A percentile compares a stretch with the other conserved stretches of the same genome.
Conservation (phyloP, 2,797 vertebrate genomes). For the Platyrinchus mystaceus region DNA sequence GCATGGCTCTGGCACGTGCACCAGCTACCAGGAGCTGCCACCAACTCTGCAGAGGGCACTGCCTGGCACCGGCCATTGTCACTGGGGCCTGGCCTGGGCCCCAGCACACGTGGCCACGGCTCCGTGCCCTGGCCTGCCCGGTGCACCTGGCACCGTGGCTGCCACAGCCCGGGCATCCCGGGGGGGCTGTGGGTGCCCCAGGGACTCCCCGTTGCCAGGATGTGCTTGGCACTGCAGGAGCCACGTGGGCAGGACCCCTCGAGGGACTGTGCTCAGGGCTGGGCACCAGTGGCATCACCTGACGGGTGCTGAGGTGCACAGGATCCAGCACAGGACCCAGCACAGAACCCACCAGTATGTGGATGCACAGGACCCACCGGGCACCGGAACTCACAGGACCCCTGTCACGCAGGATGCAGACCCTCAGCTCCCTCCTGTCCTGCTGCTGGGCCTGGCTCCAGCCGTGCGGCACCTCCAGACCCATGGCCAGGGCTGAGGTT, state of each 20-base stretch:
- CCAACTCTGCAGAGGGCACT: not conserved
- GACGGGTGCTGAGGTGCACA: fast-evolving
- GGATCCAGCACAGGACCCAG: not conserved
- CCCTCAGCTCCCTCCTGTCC: not conserved
- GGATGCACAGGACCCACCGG: not conserved
- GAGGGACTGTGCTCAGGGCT: fast-evolving
- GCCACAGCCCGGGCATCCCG: not conserved
- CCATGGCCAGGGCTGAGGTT: fast-evolving
- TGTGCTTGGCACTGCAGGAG: fast-evolving
- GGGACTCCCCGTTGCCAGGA: not conserved
- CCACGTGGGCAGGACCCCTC: fast-evolving
- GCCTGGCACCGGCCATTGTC: not conserved
- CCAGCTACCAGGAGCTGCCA: not conserved
- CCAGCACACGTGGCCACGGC: not conserved
- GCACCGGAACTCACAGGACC: fast-evolving
- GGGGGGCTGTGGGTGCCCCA: fast-evolving
- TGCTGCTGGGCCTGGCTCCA: not conserved
- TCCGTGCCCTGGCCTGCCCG: not conserved
- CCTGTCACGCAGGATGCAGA: fast-evolving
- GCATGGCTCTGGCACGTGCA: not conserved
- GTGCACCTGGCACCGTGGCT: not conserved
- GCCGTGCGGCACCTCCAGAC: fast-evolving
- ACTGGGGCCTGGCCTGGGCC: not conserved
- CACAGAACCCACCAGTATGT: no score
- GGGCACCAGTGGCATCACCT: not conserved